Conservation (phyloP, 2,113 vertebrate genomes). For the Hippocampus guttulatus region DNA sequence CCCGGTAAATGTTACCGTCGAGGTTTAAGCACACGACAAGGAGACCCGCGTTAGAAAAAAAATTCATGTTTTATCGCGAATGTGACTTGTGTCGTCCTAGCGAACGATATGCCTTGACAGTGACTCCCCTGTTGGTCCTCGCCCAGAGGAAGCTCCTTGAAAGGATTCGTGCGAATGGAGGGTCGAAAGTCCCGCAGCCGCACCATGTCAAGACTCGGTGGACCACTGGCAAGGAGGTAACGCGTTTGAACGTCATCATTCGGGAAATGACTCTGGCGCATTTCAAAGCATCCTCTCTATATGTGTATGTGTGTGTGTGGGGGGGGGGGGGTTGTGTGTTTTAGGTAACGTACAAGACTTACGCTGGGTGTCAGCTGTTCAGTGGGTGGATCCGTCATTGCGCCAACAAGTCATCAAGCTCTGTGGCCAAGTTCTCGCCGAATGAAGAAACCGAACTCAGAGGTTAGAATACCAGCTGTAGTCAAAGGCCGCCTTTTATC, state of each 20-base stretch:
- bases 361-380: conserved; percentile 72
- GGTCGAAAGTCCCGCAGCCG: conserved; percentile 64
- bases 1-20: conserved; percentile 36
- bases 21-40: not conserved
- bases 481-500: not conserved
- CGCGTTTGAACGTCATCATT: not conserved
- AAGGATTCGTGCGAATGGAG: conserved; percentile 64
- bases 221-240: conserved; percentile 71
- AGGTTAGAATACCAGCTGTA: conserved; percentile 31
- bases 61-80: not conserved
- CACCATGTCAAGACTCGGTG: conserved; percentile 65
- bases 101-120: conserved; percentile 79
- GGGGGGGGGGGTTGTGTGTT: conserved; percentile 10
- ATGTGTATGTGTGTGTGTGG: too few relatives aligned
- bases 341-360: conserved; percentile 82
- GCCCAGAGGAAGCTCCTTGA: conserved; percentile 83
- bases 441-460: conserved; percentile 20
- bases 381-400: conserved; percentile 11
- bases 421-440: not conserved
- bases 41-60: not conserved
- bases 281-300: not conserved
- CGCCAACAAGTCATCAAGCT: not conserved
- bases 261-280: not conserved
- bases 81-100: conserved; percentile 56
- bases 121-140: conserved; percentile 81